A percentile compares a stretch with the other conserved stretches of the same genome.
phyloP scores from a whole-genome alignment of 2,888 invertebrate genomes.

The Mantis religiosa region DNA sequence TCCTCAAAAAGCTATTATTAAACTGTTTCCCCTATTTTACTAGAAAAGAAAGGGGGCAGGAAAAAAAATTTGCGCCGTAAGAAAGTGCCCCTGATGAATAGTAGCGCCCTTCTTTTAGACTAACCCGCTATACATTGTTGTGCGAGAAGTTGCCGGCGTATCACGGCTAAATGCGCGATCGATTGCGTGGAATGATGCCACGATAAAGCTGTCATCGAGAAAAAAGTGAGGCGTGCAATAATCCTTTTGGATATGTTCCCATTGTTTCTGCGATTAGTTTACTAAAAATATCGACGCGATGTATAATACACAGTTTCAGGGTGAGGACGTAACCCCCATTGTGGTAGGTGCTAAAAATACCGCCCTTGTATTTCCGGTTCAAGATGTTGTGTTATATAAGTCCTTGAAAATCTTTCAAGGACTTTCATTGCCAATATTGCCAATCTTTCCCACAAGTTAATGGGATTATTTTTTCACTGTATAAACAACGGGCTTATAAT shows the following conservation, averaged over 20 bases:
- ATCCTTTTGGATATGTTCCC: not conserved
- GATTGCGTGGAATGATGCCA: not conserved
- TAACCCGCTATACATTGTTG: not conserved
- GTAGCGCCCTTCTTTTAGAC: not conserved
- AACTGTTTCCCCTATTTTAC: too few species aligned
- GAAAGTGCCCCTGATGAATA: too few species aligned
- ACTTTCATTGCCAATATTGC: too few species aligned
- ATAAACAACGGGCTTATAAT: too few species aligned
- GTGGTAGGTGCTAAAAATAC: not conserved
- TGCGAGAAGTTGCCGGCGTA: not conserved
- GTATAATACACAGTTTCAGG: not conserved
- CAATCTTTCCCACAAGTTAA: not conserved
- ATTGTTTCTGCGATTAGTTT: not conserved
- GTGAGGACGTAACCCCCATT: not conserved
- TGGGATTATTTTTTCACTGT: too few species aligned
- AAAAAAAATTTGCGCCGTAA: too few species aligned
- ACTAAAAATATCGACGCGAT: not conserved
- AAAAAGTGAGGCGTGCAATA: not conserved
- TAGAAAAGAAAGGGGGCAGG: too few species aligned
- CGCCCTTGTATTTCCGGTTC: not conserved
- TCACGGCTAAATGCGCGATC: not conserved
- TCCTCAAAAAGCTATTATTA: too few species aligned
- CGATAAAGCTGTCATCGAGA: not conserved
- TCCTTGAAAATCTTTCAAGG: not conserved
- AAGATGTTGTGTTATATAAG: not conserved